phyloP scores from a whole-genome alignment of 1,140 invertebrate genomes.

The Pseudomyrmex gracilis region DNA sequence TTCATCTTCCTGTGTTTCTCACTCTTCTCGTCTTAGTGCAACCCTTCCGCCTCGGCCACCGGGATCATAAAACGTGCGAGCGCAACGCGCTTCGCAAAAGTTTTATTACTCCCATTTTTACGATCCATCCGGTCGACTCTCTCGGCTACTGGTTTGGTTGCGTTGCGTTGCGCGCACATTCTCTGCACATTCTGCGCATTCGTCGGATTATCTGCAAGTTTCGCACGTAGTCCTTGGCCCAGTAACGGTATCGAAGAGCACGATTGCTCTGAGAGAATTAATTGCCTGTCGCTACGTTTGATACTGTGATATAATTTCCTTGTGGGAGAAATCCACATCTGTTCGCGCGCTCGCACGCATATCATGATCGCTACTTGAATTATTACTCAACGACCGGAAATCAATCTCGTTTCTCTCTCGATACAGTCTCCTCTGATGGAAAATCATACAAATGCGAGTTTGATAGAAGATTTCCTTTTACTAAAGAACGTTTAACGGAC shows the following conservation, averaged over 20 bases:
- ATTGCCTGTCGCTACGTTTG: slow-evolving; percentile 2
- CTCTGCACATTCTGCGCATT: slow-evolving; percentile 31
- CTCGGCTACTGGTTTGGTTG: not conserved
- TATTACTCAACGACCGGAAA: not conserved
- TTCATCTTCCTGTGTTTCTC: not conserved
- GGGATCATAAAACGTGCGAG: slow-evolving; percentile 75
- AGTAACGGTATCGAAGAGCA: slow-evolving; percentile 31
- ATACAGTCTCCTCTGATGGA: no score
- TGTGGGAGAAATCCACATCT: slow-evolving; percentile 4
- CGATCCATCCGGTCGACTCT: slow-evolving; percentile 55
- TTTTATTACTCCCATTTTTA: slow-evolving; percentile 73
- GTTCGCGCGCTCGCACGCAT: not conserved
- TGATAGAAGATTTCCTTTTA: no score
- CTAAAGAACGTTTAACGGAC: no score
- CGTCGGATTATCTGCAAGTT: slow-evolving; percentile 34
- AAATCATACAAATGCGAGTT: no score
- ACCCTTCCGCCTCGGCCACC: slow-evolving; percentile 49
- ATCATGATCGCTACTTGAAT: not conserved
- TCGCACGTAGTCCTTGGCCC: slow-evolving; percentile 48
- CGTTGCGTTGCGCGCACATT: not conserved
- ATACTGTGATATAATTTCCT: slow-evolving; percentile 18
- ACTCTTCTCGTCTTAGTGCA: slow-evolving; percentile 16
- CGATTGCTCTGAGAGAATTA: slow-evolving; percentile 22
- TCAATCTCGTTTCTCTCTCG: no score
- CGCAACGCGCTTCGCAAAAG: slow-evolving; percentile 79